Evolutionary conservation across 2,888 invertebrate species (phyloP), one percentile per base, ranked within the genome.

Genomic region (Chorisops tibialis): DNA sequence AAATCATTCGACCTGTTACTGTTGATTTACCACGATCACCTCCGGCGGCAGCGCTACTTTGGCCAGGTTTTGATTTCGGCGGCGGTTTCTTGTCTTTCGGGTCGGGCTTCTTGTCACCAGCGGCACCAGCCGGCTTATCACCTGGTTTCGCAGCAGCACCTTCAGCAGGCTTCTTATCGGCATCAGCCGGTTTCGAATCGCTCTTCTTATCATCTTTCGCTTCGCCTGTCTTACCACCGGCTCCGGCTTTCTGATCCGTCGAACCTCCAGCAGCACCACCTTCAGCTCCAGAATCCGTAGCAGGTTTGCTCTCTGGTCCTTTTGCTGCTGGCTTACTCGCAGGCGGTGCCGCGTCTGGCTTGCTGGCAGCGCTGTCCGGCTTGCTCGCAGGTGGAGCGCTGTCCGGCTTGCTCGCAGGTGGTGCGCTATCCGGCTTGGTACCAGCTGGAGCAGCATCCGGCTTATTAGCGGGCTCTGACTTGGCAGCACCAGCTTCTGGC

Each of bases 1-100:
- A 85, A 64, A 88, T 84, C 66, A 87, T 81, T 76, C 85, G 85
- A 0, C 89, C 89, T 1, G 88, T 88, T 1, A 86, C 85, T 71
- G 85, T 87, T 2, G 89, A 89, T 72, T 85, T 87, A 11, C 89
- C 89, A 62, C 82, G 83, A 61, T 81, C 83, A 35, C 81, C 80
- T 47, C 79, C 77, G 1, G 79, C 75, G 5, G 80, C 75, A 12
- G 78, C 76, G 43, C 77, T 73, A 41, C 79, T 75, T 63, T 73
- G 81, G 65, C 69, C 79, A 72, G 1, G 76, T 67, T 3, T 74
- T 56, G 75, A 75, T 61, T 74, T 75, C 9, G 74, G 73, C 7
- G 43, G 3, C 2, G 68, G 66, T 3, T 71, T 67, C n/a, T 74
- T 67, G n/a, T n/a, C n/a, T 21, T 59, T 47, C 1, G 18, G 12